Base-by-base conservation (phyloP, 2,113 vertebrate genomes). In the Dipodomys merriami region DNA sequence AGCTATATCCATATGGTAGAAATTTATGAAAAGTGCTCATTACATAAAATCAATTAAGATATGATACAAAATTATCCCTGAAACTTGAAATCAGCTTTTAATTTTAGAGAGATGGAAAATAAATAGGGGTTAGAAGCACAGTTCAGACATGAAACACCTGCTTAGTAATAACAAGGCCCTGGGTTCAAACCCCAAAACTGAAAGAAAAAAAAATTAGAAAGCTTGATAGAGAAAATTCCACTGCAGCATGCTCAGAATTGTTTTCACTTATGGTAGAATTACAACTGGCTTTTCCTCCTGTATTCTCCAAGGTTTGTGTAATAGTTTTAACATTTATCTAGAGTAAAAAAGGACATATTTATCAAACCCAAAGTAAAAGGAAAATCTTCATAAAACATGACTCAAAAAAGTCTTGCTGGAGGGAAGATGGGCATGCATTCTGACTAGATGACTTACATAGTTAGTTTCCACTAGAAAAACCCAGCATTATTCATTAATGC, bases 1-100 rank as follows among this genome's bases (percentile, higher is more conserved):
- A 81, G n/a, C 23, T 81, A 2, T 8, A 86, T 35, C 19, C 15
- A 49, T 69, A 25, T 35, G 30, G 60, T 89, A 1, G 23, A 78
- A 91, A 74, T 89, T 93, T 69, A 71, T n/a, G 72, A 6, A 8
- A 89, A 84, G 35, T 68, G 30, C 64, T 86, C 18, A 83, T 72
- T 69, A 83, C 7, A 23, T 71, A 71, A 68, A 78, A 80, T 64
- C 80, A 73, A 84, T 74, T 74, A 88, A 88, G 91, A 85, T 85
- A 33, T 86, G 30, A 73, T 76, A 67, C 0, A 64, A 73, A 92
- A 87, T 67, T 81, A 9, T 57, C 86, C 27, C 19, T 89, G 1
- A 87, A 84, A 91, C 62, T 84, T 89, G 25, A 23, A 84, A 84
- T 22, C 27, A 87, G 67, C 57, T 90, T 93, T 91, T 23, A 84